Percentiles rank a stretch among this genome's conserved stretches.
phyloP scores from a whole-genome alignment of 2,113 vertebrate genomes.

The Myotis lucifugus region DNA sequence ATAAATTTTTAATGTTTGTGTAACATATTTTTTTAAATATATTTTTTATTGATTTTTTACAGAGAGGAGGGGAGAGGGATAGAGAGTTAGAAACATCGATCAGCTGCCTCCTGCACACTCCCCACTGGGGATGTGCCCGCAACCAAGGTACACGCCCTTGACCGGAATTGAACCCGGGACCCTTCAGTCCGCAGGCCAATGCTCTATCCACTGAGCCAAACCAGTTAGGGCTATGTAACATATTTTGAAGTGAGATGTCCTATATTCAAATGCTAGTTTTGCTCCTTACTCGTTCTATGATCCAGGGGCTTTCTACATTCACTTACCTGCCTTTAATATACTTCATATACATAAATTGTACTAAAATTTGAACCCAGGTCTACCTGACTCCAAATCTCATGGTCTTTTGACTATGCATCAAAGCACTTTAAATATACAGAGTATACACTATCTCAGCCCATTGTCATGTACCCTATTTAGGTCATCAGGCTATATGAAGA shows the following conservation, averaged over 20 bases:
- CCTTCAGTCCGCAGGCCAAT: too few species aligned
- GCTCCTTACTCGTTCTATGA: neutral
- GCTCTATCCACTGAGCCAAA: too few species aligned
- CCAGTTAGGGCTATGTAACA: neutral
- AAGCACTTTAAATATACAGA: neutral
- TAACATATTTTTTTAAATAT: neutral
- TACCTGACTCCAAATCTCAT: neutral
- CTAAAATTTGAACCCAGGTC: neutral
- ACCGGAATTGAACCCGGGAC: too few species aligned
- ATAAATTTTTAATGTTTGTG: constrained; percentile 1
- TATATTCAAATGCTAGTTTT: constrained; percentile 19
- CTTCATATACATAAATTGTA: neutral
- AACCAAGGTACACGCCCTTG: too few species aligned
- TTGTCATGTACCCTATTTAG: neutral
- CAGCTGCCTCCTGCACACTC: too few species aligned
- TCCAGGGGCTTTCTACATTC: neutral
- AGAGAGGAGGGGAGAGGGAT: too few species aligned
- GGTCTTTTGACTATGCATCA: neutral
- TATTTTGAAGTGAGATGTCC: neutral
- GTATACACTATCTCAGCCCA: neutral
- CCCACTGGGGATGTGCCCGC: too few species aligned
- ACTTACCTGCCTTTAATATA: neutral
- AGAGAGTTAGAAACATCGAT: too few species aligned
- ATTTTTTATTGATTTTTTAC: too few species aligned
- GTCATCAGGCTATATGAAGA: neutral